phyloP scores from a whole-genome alignment of 2,113 vertebrate species.

The Macrotis lagotis region DNA sequence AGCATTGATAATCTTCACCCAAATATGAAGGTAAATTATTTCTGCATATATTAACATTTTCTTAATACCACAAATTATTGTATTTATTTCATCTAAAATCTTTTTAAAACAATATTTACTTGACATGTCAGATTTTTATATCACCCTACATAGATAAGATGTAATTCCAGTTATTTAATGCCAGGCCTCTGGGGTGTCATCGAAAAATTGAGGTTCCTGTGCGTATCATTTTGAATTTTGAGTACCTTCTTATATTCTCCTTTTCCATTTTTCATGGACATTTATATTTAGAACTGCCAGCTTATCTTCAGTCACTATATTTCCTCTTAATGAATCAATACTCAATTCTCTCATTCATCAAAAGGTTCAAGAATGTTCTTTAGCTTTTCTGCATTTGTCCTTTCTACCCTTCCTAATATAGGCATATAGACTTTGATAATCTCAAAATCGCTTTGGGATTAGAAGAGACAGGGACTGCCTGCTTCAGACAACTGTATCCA shows the following conservation, averaged over 20 bases:
- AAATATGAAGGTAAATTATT: not conserved
- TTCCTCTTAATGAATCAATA: conserved; percentile 70
- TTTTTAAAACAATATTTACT: too few species aligned
- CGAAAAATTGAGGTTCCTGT: conserved; percentile 20
- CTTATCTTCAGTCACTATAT: conserved; percentile 3
- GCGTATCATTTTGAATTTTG: conserved; percentile 29
- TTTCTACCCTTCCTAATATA: conserved; percentile 2
- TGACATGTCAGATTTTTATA: conserved; percentile 13
- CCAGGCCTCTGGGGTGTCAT: not conserved
- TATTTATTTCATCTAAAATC: not conserved
- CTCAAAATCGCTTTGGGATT: not conserved
- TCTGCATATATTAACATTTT: not conserved
- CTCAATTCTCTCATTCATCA: conserved; percentile 44
- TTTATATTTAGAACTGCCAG: conserved; percentile 68
- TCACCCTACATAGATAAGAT: not conserved
- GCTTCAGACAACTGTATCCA: not conserved
- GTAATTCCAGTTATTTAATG: conserved; percentile 18
- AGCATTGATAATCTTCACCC: not conserved
- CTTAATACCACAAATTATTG: not conserved
- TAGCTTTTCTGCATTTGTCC: not conserved
- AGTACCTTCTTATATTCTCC: conserved; percentile 49
- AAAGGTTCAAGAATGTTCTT: not conserved
- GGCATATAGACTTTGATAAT: not conserved
- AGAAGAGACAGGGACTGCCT: not conserved
- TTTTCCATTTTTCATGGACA: conserved; percentile 68